A percentile compares a stretch with the other conserved stretches of the same genome.
Evolutionary conservation across 2,113 vertebrate genomes (phyloP).

Genomic region (Bolborhynchus lineola): DNA sequence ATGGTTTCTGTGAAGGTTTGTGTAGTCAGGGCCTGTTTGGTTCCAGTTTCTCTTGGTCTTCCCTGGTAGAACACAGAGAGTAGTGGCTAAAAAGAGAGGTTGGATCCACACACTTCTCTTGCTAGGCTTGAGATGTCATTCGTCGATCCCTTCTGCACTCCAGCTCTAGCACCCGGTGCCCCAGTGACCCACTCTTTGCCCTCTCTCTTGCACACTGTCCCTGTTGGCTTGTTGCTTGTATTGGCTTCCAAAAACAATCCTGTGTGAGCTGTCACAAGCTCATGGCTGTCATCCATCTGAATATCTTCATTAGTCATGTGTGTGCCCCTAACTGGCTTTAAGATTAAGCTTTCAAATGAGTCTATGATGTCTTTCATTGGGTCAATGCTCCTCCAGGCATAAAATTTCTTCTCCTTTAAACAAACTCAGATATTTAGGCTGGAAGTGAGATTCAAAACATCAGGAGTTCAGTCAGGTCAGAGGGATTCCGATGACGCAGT

Average conservation of each 20-base stretch:
- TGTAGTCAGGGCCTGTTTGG: neutral
- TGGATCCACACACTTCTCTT: neutral
- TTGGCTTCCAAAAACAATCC: neutral
- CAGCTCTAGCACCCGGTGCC: neutral
- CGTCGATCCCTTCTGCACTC: neutral
- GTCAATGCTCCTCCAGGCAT: neutral
- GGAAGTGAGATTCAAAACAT: neutral
- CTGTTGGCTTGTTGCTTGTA: neutral
- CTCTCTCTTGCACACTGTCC: neutral
- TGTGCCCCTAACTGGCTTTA: neutral
- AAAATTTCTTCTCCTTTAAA: neutral
- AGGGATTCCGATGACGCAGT: neutral
- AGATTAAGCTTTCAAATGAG: neutral
- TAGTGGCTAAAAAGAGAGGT: neutral
- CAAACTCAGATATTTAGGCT: neutral
- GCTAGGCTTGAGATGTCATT: neutral
- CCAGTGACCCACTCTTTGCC: neutral
- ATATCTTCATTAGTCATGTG: neutral
- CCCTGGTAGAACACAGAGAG: fast-evolving
- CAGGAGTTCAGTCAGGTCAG: neutral
- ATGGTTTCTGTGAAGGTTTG: neutral
- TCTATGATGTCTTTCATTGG: neutral
- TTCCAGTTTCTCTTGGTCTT: neutral
- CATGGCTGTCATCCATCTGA: neutral
- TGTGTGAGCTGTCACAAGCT: neutral